Base-by-base conservation (phyloP, 2,797 vertebrate genomes). In the Chromis chromis region DNA sequence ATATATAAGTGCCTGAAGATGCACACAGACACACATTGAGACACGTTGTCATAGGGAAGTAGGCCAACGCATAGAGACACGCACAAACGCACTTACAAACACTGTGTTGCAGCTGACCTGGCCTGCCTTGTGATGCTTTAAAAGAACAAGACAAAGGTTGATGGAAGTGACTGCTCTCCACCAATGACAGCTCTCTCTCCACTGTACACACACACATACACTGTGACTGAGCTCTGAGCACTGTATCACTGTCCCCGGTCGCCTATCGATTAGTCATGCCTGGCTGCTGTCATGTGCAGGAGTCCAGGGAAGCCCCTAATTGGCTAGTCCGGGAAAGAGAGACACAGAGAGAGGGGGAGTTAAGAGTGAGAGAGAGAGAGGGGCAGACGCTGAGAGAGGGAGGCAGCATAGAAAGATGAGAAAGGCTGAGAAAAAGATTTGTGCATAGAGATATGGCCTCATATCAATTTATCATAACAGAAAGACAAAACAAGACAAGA, bases 251-350 rank as follows among this genome's bases (percentile, higher is more conserved):
- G 82, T 91, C 89, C 83, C 81, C 40, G 68, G 75, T 83, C 52
- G 85, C 86, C 92, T 90, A 96, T 96, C 88, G 95, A 97, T 97
- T 96, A 95, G 94, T 94, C 93, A 92, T 95, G 95, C 92, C 92
- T 96, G 94, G 91, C 91, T 90, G 94, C 92, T 94, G 94, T 93
- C 61, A 91, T 94, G 92, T 94, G 90, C 93, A 92, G 88, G 92
- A 94, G 94, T 90, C 91, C 92, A 89, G 94, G 93, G 79, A 93
- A 90, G 91, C 88, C 94, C 94, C 93, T 95, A 96, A 96, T 96
- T 96, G 94, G 93, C 91, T 82, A 81, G 91, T 88, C 83, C 57
- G 79, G 67, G 74, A 89, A 89, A 83, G 88, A 85, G 76, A 64
- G 74, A 75, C 85, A 74, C 65, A 39, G 71, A 12, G 72, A 33